Base-by-base conservation (phyloP, 2,797 vertebrate species). In the Alosa sapidissima region DNA sequence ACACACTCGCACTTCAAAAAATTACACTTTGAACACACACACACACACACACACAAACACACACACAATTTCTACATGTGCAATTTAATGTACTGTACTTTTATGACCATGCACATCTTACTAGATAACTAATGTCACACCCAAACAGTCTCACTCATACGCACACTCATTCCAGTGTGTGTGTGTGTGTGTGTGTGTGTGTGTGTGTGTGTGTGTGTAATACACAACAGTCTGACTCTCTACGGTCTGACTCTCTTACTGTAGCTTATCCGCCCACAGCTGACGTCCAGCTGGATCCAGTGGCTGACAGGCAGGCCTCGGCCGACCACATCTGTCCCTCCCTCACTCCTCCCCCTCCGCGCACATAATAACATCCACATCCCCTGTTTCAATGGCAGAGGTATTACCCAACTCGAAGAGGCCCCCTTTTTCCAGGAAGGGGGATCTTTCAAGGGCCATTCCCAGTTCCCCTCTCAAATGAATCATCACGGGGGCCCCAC, bases 251-350 rank as follows among this genome's bases (percentile, higher is more conserved):
- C 14, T 41, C 58, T 81, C 83, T 52, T 58, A 82, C 75, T 58
- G 48, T 47, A 58, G 75, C 58, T 89, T 86, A 86, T 81, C 83
- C 49, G 33, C 81, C 81, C 81, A 41, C 85, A 84, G 62, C 85
- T 84, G 86, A 84, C 24, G 45, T 75, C 36, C 83, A 84, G 75
- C 84, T 84, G 84, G 84, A 36, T 36, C 45, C 55, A 58, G 55
- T 4, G 55, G 19, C 19, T 21, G 55, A 58, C 55, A 58, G 19
- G 21, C 55, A 21, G 11, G 51, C 51, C 51, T 52, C 51, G 13
- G 13, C 51, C 13, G 19, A 7, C 55, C 55, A 58, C 55, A 58
- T 58, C 55, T 58, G 55, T 58, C 19, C 55, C 55, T 58, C 55
- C 36, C 28, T 36, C 68, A 2, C 48, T 82, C 51, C 51, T 52